Conservation (phyloP, 2,888 invertebrate genomes). For the Sesia bembeciformis region DNA sequence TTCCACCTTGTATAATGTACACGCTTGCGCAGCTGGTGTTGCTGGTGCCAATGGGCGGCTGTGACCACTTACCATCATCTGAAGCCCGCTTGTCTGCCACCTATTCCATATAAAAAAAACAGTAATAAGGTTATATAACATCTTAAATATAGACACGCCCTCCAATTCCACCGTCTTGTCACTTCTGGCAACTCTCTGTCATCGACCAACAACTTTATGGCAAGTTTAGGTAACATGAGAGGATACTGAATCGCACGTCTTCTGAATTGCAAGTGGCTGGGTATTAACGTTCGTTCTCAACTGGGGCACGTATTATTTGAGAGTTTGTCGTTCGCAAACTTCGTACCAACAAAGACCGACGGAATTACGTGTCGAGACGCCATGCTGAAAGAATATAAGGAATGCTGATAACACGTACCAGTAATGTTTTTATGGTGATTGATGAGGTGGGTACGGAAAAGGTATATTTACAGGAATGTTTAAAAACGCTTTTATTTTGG, state of each 20-base stretch:
- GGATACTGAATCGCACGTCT: slow-evolving; percentile 11
- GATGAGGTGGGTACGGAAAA: neutral
- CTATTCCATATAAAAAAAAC: no score
- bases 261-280: slow-evolving; percentile 12
- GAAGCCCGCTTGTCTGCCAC: no score
- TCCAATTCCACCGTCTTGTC: neutral
- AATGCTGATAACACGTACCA: neutral
- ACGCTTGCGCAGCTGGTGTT: no score
- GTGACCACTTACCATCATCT: no score
- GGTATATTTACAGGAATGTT: no score
- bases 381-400: neutral
- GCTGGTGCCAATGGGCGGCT: no score
- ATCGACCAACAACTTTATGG: slow-evolving; percentile 7
- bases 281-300: slow-evolving; percentile 12
- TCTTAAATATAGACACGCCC: no score
- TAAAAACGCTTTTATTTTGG: no score
- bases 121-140: no score
- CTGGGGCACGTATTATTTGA: slow-evolving; percentile 18
- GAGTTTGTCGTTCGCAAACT: slow-evolving; percentile 17
- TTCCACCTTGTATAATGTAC: no score
- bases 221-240: slow-evolving; percentile 15
- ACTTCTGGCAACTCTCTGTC: neutral
- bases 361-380: neutral
- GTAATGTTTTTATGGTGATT: neutral
- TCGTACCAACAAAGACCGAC: slow-evolving; percentile 8